A percentile compares a stretch with the other conserved stretches of the same genome.
These are phyloP conservation scores for Apantesis nais DNA, from an alignment of 2,888 invertebrate genomes.

Conservation along the genomic window DNA sequence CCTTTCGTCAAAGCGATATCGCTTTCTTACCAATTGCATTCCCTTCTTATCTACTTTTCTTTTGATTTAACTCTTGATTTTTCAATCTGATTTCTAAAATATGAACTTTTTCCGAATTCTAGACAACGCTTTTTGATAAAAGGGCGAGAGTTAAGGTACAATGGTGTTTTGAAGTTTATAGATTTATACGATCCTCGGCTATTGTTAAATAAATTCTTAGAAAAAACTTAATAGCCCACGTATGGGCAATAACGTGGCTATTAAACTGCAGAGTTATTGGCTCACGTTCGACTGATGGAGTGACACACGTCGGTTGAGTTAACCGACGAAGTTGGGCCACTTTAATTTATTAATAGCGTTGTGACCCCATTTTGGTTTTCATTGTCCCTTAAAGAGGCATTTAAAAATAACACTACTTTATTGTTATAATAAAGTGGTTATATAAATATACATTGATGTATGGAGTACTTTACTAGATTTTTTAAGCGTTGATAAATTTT, in stretches of 20 bases:
- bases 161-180: background rate
- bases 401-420: background rate
- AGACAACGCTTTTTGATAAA: too few relatives aligned
- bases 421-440: background rate
- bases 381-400: background rate
- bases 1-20: too few relatives aligned
- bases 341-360: background rate
- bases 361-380: background rate
- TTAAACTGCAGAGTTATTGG: conserved; percentile 40
- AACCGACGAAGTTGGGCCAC: background rate
- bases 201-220: conserved; percentile 14
- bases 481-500: background rate
- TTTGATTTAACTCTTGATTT: too few relatives aligned
- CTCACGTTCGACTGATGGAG: conserved; percentile 46
- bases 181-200: conserved; percentile 6
- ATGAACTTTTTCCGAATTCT: too few relatives aligned
- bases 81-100: too few relatives aligned
- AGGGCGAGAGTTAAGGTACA: background rate
- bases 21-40: too few relatives aligned
- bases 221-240: conserved; percentile 37
- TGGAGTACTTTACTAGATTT: too few relatives aligned
- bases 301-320: conserved; percentile 31
- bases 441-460: background rate
- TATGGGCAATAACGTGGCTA: conserved; percentile 26
- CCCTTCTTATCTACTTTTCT: too few relatives aligned